Conservation (phyloP, 2,113 vertebrate genomes). For the Litocranius walleri region DNA sequence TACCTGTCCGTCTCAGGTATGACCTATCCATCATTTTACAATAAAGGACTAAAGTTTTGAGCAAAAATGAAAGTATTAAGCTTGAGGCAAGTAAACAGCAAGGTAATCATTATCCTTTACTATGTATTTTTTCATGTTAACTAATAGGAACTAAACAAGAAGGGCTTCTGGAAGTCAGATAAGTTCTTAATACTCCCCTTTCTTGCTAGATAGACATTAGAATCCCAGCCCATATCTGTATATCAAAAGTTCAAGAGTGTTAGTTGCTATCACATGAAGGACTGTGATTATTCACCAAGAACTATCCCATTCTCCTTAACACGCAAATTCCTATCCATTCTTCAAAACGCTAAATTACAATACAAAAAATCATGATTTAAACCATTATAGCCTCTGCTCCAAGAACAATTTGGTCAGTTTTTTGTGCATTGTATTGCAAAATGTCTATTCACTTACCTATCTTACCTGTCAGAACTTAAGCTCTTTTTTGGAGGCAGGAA, state of each 20-base stretch:
- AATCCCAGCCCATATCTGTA: not conserved
- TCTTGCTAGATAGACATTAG: not conserved
- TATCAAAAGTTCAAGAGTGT: not conserved
- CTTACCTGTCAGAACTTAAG: not conserved
- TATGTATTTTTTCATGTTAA: not conserved
- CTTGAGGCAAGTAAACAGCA: not conserved
- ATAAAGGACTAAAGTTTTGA: not conserved
- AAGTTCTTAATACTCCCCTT: not conserved
- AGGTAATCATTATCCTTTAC: not conserved
- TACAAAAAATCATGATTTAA: not conserved
- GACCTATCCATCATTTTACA: not conserved
- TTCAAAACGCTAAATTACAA: not conserved
- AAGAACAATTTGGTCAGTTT: not conserved
- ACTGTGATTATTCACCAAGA: not conserved
- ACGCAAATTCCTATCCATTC: not conserved
- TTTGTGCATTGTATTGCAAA: not conserved
- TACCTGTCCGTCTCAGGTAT: not conserved
- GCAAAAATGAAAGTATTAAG: not conserved
- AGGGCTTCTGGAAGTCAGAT: not conserved
- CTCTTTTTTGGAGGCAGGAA: not conserved
- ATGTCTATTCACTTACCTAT: not conserved
- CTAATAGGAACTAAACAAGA: not conserved
- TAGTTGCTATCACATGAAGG: not conserved
- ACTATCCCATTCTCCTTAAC: not conserved
- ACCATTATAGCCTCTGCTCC: not conserved